Percentiles rank a stretch among this genome's conserved stretches.
Conservation (phyloP, 2,888 invertebrate species). For the Dryomyza anilis region DNA sequence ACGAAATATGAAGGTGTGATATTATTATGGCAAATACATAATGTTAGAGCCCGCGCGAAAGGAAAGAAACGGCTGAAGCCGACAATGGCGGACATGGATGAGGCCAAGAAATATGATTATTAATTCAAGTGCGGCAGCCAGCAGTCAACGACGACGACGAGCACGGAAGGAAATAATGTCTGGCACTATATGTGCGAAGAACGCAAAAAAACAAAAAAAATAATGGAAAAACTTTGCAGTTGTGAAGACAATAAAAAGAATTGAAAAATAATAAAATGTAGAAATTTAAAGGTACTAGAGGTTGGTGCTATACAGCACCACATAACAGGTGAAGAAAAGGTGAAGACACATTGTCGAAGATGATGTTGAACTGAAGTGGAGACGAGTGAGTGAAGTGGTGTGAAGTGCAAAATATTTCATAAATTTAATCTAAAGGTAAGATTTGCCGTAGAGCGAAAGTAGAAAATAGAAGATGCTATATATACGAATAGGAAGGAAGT, state of each 20-base stretch:
- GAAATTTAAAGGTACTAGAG: background rate
- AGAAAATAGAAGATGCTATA: too few relatives aligned
- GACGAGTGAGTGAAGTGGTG: background rate
- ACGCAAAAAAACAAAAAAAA: too few relatives aligned
- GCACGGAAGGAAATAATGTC: slow-evolving; percentile 12
- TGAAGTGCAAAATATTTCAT: background rate
- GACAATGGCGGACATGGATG: background rate
- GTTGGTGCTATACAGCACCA: background rate
- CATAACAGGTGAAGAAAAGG: background rate
- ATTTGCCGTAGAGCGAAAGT: too few relatives aligned
- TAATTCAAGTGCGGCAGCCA: slow-evolving; percentile 15
- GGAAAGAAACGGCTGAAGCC: background rate
- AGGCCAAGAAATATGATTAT: slow-evolving; percentile 19
- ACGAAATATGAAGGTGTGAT: background rate
- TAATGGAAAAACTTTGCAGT: slow-evolving; percentile 4
- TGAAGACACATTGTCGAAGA: background rate
- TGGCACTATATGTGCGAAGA: background rate
- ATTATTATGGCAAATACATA: background rate
- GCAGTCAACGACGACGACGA: background rate
- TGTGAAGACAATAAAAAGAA: background rate
- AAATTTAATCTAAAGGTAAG: background rate
- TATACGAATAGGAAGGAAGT: too few relatives aligned
- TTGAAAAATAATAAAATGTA: slow-evolving; percentile 5
- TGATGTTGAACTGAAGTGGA: slow-evolving; percentile 9
- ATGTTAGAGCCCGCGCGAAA: background rate